A percentile compares a stretch with the other conserved stretches of the same genome.
phyloP scores from a whole-genome alignment of 2,113 vertebrate genomes.

The Andinoacara biseriatus region DNA sequence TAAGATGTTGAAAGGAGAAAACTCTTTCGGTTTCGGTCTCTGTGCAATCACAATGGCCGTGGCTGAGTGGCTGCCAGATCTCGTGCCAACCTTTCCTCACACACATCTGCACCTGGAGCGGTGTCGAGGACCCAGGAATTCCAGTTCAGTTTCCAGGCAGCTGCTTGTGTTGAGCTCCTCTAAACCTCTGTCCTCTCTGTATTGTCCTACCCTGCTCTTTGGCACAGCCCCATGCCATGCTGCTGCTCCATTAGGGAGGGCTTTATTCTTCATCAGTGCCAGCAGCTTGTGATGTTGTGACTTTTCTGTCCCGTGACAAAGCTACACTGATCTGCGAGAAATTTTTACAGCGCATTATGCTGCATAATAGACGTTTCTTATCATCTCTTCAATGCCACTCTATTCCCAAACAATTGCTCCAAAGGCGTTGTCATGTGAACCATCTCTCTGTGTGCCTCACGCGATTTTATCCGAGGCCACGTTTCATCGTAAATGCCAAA shows the following conservation, averaged over 20 bases:
- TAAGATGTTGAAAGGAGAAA: not conserved
- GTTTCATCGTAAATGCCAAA: not conserved
- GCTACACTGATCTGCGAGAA: constrained; percentile 35
- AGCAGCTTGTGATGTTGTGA: constrained; percentile 57
- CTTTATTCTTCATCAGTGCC: constrained; percentile 59
- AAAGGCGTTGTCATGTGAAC: constrained; percentile 28
- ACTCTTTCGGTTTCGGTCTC: not conserved
- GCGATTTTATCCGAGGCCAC: not conserved
- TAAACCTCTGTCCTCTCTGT: constrained; percentile 34
- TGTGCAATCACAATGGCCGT: not conserved
- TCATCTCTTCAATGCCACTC: constrained; percentile 47
- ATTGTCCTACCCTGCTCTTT: constrained; percentile 37
- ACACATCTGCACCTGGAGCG: not conserved
- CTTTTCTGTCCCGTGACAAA: constrained; percentile 37
- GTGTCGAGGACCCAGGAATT: not conserved
- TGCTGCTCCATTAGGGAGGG: constrained; percentile 45
- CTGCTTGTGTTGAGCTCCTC: constrained; percentile 10
- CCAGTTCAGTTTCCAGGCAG: constrained; percentile 45
- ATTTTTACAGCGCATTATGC: constrained; percentile 52
- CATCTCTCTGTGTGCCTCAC: constrained; percentile 4
- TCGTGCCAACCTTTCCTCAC: not conserved
- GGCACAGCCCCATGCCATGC: constrained; percentile 33
- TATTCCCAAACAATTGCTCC: constrained; percentile 55
- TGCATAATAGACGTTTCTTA: constrained; percentile 56
- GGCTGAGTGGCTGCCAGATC: not conserved